Evolutionary conservation across 2,888 invertebrate genomes (phyloP).

Genomic region (Agonum fuliginosum): DNA sequence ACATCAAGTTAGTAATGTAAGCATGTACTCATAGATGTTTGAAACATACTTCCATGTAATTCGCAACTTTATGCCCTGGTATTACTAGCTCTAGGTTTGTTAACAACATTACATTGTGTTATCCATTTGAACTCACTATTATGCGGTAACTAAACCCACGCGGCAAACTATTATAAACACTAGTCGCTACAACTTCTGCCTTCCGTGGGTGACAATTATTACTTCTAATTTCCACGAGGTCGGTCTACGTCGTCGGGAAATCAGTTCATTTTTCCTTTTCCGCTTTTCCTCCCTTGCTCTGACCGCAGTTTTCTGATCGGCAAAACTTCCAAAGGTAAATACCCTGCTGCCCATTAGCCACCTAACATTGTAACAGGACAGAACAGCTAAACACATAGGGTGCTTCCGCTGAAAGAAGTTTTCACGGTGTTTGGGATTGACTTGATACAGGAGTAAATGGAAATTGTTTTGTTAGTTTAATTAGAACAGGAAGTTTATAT

Average conservation of each 20-base stretch:
- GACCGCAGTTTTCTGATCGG: conserved; percentile 20
- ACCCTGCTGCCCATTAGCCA: conserved; percentile 18
- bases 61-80: too few species aligned
- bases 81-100: too few species aligned
- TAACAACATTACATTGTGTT: background rate
- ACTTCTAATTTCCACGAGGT: background rate
- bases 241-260: background rate
- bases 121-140: background rate
- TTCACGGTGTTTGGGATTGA: background rate
- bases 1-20: too few species aligned
- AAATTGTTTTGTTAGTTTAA: too few species aligned
- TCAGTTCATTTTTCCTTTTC: conserved; percentile 20
- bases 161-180: background rate
- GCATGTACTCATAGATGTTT: too few species aligned
- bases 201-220: conserved; percentile 10
- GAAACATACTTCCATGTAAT: too few species aligned
- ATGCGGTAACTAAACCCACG: background rate
- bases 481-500: too few species aligned
- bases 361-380: conserved; percentile 28
- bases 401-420: background rate
- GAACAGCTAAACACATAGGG: background rate
- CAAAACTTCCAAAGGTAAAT: conserved; percentile 34
- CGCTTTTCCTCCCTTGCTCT: background rate
- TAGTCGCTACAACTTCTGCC: background rate
- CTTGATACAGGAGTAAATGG: too few species aligned